phyloP scores from a whole-genome alignment of 2,113 vertebrate species.

The Pithys albifrons region DNA sequence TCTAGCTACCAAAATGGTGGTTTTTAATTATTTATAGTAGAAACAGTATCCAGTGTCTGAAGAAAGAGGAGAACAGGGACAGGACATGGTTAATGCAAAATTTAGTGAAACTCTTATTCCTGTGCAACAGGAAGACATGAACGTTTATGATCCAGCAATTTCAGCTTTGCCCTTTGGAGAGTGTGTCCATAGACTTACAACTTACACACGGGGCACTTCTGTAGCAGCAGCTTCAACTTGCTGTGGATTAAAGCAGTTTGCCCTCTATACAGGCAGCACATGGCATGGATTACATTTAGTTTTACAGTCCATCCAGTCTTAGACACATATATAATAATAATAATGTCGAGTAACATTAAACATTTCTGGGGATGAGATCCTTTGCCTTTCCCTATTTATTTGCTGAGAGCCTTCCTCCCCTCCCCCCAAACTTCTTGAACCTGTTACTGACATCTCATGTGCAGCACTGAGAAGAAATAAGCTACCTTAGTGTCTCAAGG shows the following conservation, averaged over 20 bases:
- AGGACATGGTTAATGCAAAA: background rate
- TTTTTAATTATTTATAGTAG: background rate
- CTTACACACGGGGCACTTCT: background rate
- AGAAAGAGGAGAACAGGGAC: background rate
- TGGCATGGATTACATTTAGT: background rate
- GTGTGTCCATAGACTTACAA: background rate
- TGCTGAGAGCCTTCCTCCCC: background rate
- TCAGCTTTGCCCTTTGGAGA: background rate
- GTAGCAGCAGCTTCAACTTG: background rate
- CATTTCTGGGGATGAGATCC: background rate
- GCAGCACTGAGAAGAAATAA: background rate
- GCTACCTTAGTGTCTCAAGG: background rate
- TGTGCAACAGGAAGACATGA: background rate
- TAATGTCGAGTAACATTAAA: accelerated
- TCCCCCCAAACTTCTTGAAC: background rate
- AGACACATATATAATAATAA: accelerated
- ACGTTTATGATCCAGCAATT: accelerated
- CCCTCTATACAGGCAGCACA: background rate
- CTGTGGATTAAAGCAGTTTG: background rate
- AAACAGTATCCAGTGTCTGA: background rate
- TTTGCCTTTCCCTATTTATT: background rate
- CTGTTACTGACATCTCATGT: background rate
- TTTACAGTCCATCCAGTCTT: background rate
- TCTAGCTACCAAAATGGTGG: background rate
- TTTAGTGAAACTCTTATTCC: background rate